Evolutionary conservation across 2,797 vertebrate genomes (phyloP).

Genomic region (Poliocrania exsul): DNA sequence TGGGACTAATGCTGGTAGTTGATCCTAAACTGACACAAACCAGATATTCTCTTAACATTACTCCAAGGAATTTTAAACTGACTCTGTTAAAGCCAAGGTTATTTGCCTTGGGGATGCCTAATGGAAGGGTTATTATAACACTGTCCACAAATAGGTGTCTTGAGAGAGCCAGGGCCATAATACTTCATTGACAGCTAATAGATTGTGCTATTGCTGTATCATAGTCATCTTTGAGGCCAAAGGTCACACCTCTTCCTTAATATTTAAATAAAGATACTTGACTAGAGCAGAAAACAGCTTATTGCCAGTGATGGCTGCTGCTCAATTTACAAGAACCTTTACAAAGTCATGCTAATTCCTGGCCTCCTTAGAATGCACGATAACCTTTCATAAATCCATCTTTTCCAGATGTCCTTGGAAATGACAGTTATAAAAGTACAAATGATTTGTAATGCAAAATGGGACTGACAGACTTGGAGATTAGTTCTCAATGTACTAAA

Average conservation of each 20-base stretch:
- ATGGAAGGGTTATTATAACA: conserved; percentile 88
- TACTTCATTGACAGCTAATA: conserved; percentile 83
- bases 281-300: conserved; percentile 84
- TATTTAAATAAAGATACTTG: conserved; percentile 87
- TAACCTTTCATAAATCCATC: conserved; percentile 94
- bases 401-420: conserved; percentile 91
- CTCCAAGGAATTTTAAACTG: conserved; percentile 89
- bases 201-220: conserved; percentile 81
- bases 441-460: conserved; percentile 95
- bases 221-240: conserved; percentile 84
- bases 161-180: conserved; percentile 76
- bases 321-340: conserved; percentile 88
- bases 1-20: conserved; percentile 67
- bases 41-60: conserved; percentile 83
- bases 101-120: conserved; percentile 88
- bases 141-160: conserved; percentile 85
- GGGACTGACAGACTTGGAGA: conserved; percentile 83
- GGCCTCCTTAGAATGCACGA: conserved; percentile 77
- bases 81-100: conserved; percentile 91
- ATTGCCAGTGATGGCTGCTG: conserved; percentile 78
- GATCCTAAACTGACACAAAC: conserved; percentile 82
- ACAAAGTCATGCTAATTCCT: conserved; percentile 92
- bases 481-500: conserved; percentile 75
- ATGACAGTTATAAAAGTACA: conserved; percentile 86
- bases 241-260: conserved; percentile 83